These are phyloP conservation scores for Sparus aurata DNA, from an alignment of 2,797 vertebrate genomes.

Conservation along the genomic window DNA sequence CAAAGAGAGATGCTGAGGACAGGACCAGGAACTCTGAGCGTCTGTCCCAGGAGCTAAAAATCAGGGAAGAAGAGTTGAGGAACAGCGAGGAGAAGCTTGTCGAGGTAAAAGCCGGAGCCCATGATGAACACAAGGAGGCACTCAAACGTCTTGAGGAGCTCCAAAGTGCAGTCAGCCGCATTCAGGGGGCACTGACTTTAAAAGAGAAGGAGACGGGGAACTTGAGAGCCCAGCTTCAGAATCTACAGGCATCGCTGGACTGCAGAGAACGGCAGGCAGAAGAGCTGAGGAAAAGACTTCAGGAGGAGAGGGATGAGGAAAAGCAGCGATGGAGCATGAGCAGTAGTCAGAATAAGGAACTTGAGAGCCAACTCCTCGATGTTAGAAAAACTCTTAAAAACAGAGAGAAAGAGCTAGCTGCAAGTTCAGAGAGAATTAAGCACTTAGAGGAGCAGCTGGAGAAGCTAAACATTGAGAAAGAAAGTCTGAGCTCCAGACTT, in stretches of 20 bases:
- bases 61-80: constrained; percentile 83
- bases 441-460: constrained; percentile 86
- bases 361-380: constrained; percentile 77
- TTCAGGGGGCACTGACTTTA: constrained; percentile 84
- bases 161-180: constrained; percentile 78
- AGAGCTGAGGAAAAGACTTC: constrained; percentile 80
- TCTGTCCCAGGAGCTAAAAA: constrained; percentile 83
- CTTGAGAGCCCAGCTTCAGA: constrained; percentile 87
- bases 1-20: constrained; percentile 81
- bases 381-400: constrained; percentile 83
- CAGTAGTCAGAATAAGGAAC: constrained; percentile 62
- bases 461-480: constrained; percentile 84
- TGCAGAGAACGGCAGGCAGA: constrained; percentile 83
- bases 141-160: constrained; percentile 82
- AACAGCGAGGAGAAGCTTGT: constrained; percentile 79
- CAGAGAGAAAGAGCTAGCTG: constrained; percentile 83
- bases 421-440: constrained; percentile 84
- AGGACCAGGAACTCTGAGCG: constrained; percentile 75
- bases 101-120: constrained; percentile 69
- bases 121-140: constrained; percentile 79
- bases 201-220: constrained; percentile 88
- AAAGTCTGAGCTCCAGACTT: constrained; percentile 74
- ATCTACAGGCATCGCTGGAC: constrained; percentile 80
- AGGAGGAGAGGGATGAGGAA: constrained; percentile 73
- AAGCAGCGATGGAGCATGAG: constrained; percentile 62